These are phyloP conservation scores for Zosterops japonicus DNA, from an alignment of 2,113 vertebrate species.

Conservation along the genomic window DNA sequence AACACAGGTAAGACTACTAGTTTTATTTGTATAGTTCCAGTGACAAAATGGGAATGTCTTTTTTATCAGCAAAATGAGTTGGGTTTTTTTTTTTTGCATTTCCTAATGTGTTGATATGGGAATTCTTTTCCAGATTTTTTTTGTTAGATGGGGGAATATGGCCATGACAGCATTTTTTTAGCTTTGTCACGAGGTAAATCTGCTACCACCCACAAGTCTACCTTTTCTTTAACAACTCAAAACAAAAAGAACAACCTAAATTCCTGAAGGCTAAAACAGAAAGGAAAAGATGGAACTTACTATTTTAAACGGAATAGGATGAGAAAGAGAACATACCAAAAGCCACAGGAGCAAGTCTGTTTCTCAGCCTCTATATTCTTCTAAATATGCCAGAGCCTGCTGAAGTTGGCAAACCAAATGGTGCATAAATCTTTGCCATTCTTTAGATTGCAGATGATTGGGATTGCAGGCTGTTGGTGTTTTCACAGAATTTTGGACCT, in stretches of 20 bases:
- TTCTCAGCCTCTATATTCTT: background rate
- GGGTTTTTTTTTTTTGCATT: background rate
- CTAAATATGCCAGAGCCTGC: background rate
- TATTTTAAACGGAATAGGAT: background rate
- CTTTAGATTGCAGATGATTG: background rate
- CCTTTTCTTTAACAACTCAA: background rate
- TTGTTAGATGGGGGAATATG: background rate
- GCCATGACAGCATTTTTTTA: background rate
- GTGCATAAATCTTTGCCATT: background rate
- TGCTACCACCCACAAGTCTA: background rate
- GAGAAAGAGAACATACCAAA: background rate
- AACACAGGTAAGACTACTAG: background rate
- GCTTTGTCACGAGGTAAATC: background rate
- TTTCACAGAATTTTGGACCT: background rate
- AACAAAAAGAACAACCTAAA: background rate
- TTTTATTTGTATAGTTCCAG: background rate
- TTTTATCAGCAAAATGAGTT: background rate
- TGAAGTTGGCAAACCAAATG: slow-evolving; percentile 10
- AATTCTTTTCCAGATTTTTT: background rate
- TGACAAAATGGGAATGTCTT: background rate
- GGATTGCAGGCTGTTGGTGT: background rate
- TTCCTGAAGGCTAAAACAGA: background rate
- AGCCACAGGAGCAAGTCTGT: background rate
- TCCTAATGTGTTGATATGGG: background rate
- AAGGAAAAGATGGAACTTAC: background rate